phyloP scores from a whole-genome alignment of 2,888 invertebrate species.

The Ophion costatus region DNA sequence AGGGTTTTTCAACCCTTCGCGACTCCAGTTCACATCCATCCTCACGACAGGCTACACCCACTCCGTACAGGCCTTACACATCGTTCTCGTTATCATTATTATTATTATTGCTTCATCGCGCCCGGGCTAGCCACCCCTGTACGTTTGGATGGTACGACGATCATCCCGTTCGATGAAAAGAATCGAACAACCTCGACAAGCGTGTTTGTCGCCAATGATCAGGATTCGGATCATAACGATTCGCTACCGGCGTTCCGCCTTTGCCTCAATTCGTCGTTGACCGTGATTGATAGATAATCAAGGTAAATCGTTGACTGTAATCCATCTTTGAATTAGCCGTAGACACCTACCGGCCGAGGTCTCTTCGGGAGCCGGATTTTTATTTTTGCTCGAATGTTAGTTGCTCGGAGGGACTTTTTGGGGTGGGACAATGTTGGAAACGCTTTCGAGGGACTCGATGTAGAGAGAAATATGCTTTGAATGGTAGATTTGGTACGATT shows the following conservation, averaged over 20 bases:
- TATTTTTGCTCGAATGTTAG: background rate
- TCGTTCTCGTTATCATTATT: background rate
- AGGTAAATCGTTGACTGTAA: slow-evolving; percentile 25
- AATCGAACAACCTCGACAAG: background rate
- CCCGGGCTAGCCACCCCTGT: background rate
- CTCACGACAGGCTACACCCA: slow-evolving; percentile 56
- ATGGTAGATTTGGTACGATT: no score
- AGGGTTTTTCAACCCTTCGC: slow-evolving; percentile 61
- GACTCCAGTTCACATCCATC: slow-evolving; percentile 71
- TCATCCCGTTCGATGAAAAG: background rate
- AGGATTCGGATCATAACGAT: background rate
- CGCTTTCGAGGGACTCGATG: no score
- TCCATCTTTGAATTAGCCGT: background rate
- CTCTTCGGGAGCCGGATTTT: background rate
- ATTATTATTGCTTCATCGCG: slow-evolving; percentile 5
- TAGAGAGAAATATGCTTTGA: no score
- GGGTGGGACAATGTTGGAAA: background rate
- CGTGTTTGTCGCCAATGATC: background rate
- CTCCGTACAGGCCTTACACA: slow-evolving; percentile 13
- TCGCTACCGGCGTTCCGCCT: slow-evolving; percentile 25
- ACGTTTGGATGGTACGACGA: background rate
- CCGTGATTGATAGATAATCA: slow-evolving; percentile 51
- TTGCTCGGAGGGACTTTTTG: background rate
- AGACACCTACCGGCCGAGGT: background rate
- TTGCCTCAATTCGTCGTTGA: background rate